Conservation (phyloP, 1,140 invertebrate species). For the Dendroctonus ponderosae region DNA sequence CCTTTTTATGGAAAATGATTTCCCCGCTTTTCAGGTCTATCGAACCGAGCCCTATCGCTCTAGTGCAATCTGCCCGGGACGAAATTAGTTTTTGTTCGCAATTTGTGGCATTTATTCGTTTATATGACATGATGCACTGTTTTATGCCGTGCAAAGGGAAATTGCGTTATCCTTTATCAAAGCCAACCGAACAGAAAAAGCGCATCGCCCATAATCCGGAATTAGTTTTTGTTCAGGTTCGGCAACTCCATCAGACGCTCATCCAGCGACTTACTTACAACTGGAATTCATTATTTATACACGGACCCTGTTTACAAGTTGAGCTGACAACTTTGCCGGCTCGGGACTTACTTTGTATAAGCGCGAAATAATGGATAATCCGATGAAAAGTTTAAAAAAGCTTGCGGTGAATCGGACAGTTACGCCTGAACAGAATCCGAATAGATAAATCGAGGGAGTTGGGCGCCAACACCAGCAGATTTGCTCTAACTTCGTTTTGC, state of each 20-base stretch:
- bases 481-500: conserved; percentile 24
- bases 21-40: conserved; percentile 17
- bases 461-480: conserved; percentile 2
- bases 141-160: conserved; percentile 22
- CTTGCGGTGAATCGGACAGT: conserved; percentile 19
- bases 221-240: background rate
- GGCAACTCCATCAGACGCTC: too few relatives aligned
- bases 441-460: conserved; percentile 22
- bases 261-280: too few relatives aligned
- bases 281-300: background rate
- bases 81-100: conserved; percentile 32
- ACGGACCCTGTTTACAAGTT: conserved; percentile 23
- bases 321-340: conserved; percentile 11
- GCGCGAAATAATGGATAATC: conserved; percentile 29
- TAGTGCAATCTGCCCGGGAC: conserved; percentile 28
- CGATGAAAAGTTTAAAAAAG: conserved; percentile 30
- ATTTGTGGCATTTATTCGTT: conserved; percentile 34
- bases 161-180: conserved; percentile 30
- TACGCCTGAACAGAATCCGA: conserved; percentile 12
- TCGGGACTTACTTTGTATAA: conserved; percentile 13
- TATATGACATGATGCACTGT: conserved; percentile 32
- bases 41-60: conserved; percentile 13
- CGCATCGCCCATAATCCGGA: background rate
- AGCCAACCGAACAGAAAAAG: conserved; percentile 9
- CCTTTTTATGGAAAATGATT: conserved; percentile 9